Conservation (phyloP, 37 sponge, comb jelly and placozoan genomes). For the Beroe forskalii region DNA sequence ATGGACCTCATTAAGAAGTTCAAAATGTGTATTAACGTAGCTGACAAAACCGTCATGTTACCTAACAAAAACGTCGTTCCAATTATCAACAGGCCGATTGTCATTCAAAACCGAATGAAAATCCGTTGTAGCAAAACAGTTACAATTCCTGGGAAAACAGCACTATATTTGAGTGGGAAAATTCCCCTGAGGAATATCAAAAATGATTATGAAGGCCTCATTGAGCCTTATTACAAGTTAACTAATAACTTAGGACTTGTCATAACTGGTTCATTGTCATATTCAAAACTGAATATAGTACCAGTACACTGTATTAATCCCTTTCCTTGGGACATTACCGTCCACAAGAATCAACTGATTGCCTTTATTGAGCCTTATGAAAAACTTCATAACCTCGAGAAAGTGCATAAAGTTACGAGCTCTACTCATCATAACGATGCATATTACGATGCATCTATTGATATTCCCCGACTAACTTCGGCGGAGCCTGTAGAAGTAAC, state of each 20-base stretch:
- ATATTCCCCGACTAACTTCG: background rate
- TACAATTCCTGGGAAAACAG: no score
- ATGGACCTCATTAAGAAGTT: no score
- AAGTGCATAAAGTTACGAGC: background rate
- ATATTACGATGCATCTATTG: background rate
- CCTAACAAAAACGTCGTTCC: background rate
- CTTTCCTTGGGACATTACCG: background rate
- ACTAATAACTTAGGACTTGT: background rate
- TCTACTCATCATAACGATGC: background rate
- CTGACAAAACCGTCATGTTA: background rate
- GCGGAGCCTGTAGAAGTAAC: constrained; percentile 36
- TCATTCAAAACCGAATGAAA: background rate
- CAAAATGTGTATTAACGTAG: background rate
- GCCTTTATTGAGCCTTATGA: no score
- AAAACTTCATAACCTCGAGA: no score
- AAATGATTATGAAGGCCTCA: background rate
- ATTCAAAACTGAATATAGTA: background rate
- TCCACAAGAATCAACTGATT: no score
- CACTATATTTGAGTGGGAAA: background rate
- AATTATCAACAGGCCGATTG: background rate
- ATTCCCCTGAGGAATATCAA: background rate
- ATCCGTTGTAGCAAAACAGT: background rate
- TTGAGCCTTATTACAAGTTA: background rate
- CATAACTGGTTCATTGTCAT: background rate
- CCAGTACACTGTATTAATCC: constrained; percentile 8